Percentiles rank a stretch among this genome's conserved stretches.
Evolutionary conservation across 2,797 vertebrate genomes (phyloP).

Genomic region (Semaprochilodus insignis): DNA sequence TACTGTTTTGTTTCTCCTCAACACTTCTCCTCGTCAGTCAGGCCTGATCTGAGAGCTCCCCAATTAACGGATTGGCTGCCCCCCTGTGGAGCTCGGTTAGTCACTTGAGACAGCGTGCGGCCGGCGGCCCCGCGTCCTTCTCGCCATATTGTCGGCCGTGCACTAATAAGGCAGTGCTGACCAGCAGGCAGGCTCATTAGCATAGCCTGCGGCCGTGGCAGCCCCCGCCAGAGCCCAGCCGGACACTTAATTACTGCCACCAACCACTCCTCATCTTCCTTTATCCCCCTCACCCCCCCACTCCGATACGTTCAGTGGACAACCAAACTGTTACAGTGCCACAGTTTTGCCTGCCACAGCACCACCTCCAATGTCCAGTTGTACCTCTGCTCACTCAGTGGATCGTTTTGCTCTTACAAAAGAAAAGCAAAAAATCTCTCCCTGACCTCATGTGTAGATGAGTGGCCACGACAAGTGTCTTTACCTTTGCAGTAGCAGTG

Average conservation of each 20-base stretch:
- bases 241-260: conserved; percentile 82
- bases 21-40: conserved; percentile 37
- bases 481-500: too few relatives aligned
- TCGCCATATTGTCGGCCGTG: conserved; percentile 79
- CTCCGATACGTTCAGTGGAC: not conserved
- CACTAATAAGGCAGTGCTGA: conserved; percentile 80
- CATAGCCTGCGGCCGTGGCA: conserved; percentile 80
- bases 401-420: too few relatives aligned
- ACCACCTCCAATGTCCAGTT: not conserved
- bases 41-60: conserved; percentile 60
- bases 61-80: conserved; percentile 81
- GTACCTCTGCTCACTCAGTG: conserved; percentile 5
- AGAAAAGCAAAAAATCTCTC: too few relatives aligned
- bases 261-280: conserved; percentile 65
- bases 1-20: conserved; percentile 29
- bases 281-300: conserved; percentile 38
- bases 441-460: too few relatives aligned
- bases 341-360: not conserved
- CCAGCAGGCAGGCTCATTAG: conserved; percentile 80
- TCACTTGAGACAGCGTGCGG: conserved; percentile 71
- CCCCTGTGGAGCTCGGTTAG: conserved; percentile 74
- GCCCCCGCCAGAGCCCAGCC: conserved; percentile 73
- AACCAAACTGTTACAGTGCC: not conserved
- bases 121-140: conserved; percentile 67
- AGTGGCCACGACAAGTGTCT: too few relatives aligned